Evolutionary conservation across 2,888 invertebrate species (phyloP).

Genomic region (Meghimatium bilineatum): DNA sequence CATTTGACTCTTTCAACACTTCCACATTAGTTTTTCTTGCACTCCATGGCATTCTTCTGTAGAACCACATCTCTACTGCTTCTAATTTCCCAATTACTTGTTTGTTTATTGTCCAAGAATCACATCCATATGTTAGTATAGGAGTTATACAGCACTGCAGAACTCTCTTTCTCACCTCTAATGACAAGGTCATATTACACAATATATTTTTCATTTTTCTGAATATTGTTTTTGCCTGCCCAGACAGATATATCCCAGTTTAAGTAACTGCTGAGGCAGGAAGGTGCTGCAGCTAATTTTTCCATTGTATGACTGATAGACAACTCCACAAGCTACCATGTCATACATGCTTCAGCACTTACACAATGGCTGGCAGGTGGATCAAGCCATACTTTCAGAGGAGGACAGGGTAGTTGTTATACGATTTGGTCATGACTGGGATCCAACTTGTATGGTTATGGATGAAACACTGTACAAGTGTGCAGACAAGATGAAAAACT

Average conservation of each 20-base stretch:
- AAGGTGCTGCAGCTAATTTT: background rate
- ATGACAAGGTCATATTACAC: too few relatives aligned
- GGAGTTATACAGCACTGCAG: too few relatives aligned
- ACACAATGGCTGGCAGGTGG: constrained; percentile 99
- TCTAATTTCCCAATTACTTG: too few relatives aligned
- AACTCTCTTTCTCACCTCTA: too few relatives aligned
- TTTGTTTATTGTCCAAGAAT: too few relatives aligned
- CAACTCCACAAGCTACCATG: constrained; percentile 81
- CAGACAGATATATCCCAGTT: background rate
- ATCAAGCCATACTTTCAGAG: constrained; percentile 98
- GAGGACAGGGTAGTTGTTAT: constrained; percentile 99
- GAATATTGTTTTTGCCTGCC: too few relatives aligned
- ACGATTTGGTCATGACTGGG: constrained; percentile 99
- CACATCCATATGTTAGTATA: too few relatives aligned
- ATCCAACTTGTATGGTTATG: constrained; percentile 99
- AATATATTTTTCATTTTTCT: too few relatives aligned
- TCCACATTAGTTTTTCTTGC: too few relatives aligned
- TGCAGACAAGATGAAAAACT: constrained; percentile 91
- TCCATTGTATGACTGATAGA: background rate
- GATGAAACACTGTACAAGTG: constrained; percentile 84
- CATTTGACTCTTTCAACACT: too few relatives aligned
- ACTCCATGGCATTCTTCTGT: too few relatives aligned
- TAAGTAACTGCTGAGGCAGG: background rate
- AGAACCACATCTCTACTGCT: too few relatives aligned
- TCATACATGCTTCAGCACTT: constrained; percentile 99